phyloP scores from a whole-genome alignment of 2,113 vertebrate genomes.

The Pedetes capensis region DNA sequence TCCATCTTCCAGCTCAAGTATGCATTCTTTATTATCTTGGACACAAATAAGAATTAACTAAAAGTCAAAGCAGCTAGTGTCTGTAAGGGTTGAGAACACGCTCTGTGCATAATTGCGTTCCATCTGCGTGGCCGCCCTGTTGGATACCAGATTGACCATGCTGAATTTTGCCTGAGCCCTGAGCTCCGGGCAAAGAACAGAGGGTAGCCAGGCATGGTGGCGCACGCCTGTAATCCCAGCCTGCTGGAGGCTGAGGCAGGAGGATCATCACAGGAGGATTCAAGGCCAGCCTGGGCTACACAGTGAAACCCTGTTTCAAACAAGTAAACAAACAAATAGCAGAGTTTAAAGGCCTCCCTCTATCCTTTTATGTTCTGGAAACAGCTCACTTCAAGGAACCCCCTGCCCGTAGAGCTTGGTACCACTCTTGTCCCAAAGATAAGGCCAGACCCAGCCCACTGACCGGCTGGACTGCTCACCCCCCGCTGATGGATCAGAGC shows the following conservation, averaged over 20 bases:
- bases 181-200: not conserved
- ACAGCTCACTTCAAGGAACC: not conserved
- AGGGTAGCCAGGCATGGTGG: not conserved
- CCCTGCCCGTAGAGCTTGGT: accelerated
- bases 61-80: not conserved
- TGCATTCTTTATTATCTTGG: not conserved
- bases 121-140: not conserved
- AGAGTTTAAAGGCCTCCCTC: not conserved
- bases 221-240: not conserved
- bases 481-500: not conserved
- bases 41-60: not conserved
- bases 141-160: not conserved
- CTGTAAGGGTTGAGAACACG: not conserved
- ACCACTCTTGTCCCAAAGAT: not conserved
- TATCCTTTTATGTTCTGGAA: not conserved
- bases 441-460: not conserved
- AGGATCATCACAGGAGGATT: not conserved
- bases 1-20: not conserved
- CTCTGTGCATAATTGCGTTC: not conserved
- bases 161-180: not conserved
- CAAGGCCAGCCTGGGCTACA: not conserved
- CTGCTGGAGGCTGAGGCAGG: not conserved
- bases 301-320: not conserved
- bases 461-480: not conserved
- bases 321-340: not conserved